phyloP scores from a whole-genome alignment of 30 jellyfish, hydroid and myxozoan species.

The Sanderia malayensis region DNA sequence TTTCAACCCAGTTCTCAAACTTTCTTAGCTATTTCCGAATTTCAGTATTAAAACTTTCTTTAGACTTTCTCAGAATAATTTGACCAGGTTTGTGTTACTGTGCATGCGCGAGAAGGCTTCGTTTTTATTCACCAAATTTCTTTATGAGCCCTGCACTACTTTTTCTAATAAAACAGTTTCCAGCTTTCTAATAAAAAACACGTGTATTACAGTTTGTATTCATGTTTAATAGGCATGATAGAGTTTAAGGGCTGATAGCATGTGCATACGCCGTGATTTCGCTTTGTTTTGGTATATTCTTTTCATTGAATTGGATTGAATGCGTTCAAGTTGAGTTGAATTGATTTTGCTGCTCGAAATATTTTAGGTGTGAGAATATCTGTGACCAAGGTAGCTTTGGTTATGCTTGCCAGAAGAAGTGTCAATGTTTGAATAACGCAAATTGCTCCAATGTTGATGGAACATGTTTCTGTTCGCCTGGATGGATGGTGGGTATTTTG shows the following conservation, averaged over 20 bases:
- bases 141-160: not conserved
- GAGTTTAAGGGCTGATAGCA: too few species aligned
- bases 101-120: too few species aligned
- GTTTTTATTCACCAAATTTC: too few species aligned
- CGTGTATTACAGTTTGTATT: not conserved
- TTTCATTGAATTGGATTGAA: not conserved
- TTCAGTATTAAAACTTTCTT: too few species aligned
- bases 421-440: slow-evolving; percentile 11
- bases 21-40: too few species aligned
- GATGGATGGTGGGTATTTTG: slow-evolving; percentile 5
- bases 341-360: not conserved
- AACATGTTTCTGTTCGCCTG: slow-evolving; percentile 9
- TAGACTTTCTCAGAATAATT: too few species aligned
- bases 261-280: not conserved
- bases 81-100: too few species aligned
- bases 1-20: too few species aligned
- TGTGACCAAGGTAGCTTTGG: not conserved
- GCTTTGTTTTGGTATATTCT: not conserved
- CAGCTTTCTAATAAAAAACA: not conserved
- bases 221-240: too few species aligned
- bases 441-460: slow-evolving; percentile 20
- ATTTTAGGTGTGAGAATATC: not conserved
- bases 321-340: not conserved
- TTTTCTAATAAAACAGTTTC: not conserved
- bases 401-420: not conserved